A percentile compares a stretch with the other conserved stretches of the same genome.
Evolutionary conservation across 2,113 vertebrate genomes (phyloP).

Genomic region (Alethe diademata): DNA sequence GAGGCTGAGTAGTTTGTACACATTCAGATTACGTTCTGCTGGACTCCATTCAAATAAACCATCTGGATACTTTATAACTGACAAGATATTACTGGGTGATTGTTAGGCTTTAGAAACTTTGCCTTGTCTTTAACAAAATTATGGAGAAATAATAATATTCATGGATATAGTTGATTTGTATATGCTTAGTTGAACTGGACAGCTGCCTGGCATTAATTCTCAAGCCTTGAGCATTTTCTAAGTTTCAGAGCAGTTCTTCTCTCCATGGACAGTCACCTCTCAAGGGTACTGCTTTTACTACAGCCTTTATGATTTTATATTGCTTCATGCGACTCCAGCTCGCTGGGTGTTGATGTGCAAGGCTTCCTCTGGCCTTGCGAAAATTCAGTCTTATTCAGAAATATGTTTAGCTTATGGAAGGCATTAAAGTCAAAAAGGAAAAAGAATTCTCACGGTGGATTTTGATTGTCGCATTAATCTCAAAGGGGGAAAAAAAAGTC

Average conservation of each 20-base stretch:
- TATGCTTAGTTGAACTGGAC: slow-evolving; percentile 25
- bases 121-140: slow-evolving; percentile 35
- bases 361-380: slow-evolving; percentile 67
- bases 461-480: slow-evolving; percentile 66
- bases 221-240: slow-evolving; percentile 57
- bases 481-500: slow-evolving; percentile 29
- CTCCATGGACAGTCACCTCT: slow-evolving; percentile 66
- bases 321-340: slow-evolving; percentile 65
- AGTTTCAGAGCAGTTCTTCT: slow-evolving; percentile 39
- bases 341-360: slow-evolving; percentile 55
- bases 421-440: slow-evolving; percentile 62
- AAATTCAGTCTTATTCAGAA: slow-evolving; percentile 73
- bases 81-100: slow-evolving; percentile 17
- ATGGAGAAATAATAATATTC: slow-evolving; percentile 16
- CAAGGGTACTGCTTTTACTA: slow-evolving; percentile 69
- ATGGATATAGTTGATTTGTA: slow-evolving; percentile 33
- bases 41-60: slow-evolving; percentile 53
- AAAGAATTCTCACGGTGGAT: slow-evolving; percentile 20
- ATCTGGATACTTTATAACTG: slow-evolving; percentile 34
- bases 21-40: slow-evolving; percentile 16
- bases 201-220: slow-evolving; percentile 61
- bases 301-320: slow-evolving; percentile 73
- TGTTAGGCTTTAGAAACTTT: slow-evolving; percentile 35
- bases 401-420: slow-evolving; percentile 68
- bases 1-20: background rate